Evolutionary conservation across 2,888 invertebrate genomes (phyloP).

Genomic region (Apoda limacodes): DNA sequence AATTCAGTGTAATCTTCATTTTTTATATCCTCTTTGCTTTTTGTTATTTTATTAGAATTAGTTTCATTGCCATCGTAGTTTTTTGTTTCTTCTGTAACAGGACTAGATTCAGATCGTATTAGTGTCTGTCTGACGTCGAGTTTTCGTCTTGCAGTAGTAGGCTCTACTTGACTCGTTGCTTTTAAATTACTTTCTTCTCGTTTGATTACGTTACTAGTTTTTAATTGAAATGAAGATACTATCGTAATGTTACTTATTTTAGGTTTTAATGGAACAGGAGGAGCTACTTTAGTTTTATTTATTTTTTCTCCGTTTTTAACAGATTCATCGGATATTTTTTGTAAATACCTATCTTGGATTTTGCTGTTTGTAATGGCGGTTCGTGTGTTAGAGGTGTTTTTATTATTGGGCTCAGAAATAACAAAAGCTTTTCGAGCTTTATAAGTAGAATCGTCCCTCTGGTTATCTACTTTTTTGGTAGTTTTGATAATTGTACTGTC

Average conservation of each 20-base stretch:
- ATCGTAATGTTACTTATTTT: conserved; percentile 34
- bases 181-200: background rate
- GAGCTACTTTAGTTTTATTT: conserved; percentile 66
- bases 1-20: conserved; percentile 23
- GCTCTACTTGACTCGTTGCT: conserved; percentile 20
- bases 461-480: conserved; percentile 31
- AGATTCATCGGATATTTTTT: conserved; percentile 20
- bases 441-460: conserved; percentile 41
- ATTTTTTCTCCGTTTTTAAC: conserved; percentile 28
- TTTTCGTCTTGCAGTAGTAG: conserved; percentile 31
- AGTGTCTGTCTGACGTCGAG: conserved; percentile 26
- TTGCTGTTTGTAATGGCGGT: conserved; percentile 17
- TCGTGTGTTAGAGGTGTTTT: conserved; percentile 27
- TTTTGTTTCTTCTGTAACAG: background rate
- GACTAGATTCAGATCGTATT: background rate
- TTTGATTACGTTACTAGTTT: conserved; percentile 36
- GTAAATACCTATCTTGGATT: conserved; percentile 26
- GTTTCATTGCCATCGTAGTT: conserved; percentile 15
- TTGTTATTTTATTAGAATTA: too few species aligned
- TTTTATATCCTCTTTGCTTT: conserved; percentile 19
- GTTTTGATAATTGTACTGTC: conserved; percentile 31
- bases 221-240: conserved; percentile 34
- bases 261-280: conserved; percentile 76
- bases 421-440: conserved; percentile 35
- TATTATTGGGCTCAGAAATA: conserved; percentile 31